A percentile compares a stretch with the other conserved stretches of the same genome.
Conservation (phyloP, 2,113 vertebrate species). For the Coturnix japonica region DNA sequence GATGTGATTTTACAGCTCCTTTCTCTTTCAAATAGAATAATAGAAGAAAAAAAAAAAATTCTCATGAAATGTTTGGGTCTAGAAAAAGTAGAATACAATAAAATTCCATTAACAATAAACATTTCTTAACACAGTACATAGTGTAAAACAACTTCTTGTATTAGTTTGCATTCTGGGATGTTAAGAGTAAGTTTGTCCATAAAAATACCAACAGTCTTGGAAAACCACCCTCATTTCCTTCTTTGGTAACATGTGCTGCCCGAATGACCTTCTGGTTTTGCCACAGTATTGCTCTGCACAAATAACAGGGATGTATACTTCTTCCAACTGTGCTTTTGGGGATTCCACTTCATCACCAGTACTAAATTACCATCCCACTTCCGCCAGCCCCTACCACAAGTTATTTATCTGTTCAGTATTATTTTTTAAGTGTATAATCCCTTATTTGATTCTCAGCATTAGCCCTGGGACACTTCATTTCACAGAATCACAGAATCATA, state of each 20-base stretch:
- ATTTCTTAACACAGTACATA: neutral
- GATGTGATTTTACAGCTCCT: neutral
- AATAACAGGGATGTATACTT: neutral
- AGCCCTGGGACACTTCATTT: neutral
- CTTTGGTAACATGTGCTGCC: neutral
- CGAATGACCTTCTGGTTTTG: neutral
- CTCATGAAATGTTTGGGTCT: neutral
- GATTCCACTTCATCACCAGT: neutral
- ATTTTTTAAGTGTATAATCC: neutral
- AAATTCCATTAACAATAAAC: neutral
- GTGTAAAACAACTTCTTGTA: neutral
- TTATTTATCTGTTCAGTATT: neutral
- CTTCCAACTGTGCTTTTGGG: neutral
- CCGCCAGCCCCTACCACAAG: neutral
- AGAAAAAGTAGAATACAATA: neutral
- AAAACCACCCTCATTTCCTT: neutral
- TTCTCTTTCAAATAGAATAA: neutral
- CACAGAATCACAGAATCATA: too few relatives aligned
- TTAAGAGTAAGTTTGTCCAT: neutral
- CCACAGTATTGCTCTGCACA: neutral
- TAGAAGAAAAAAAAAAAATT: neutral
- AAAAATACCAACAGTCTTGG: neutral
- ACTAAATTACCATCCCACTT: neutral
- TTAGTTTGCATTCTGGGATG: neutral
- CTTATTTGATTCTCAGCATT: neutral